Percentiles rank a stretch among this genome's conserved stretches.
Conservation (phyloP, 2,888 invertebrate genomes). For the Thysanoteuthis rhombus region DNA sequence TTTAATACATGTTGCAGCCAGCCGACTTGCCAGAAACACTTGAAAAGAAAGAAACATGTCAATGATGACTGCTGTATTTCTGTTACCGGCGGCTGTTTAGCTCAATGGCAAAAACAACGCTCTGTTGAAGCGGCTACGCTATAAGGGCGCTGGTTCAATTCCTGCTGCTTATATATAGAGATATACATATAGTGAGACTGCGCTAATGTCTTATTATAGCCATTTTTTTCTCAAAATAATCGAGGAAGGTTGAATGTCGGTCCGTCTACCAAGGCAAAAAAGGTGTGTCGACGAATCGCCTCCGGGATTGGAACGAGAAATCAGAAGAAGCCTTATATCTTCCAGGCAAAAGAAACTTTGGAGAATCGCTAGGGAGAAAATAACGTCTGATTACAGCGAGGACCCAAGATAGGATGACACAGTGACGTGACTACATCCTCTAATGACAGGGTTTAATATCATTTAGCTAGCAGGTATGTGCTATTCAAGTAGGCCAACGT, state of each 20-base stretch:
- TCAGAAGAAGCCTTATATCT: not conserved
- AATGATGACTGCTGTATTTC: no score
- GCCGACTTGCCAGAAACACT: no score
- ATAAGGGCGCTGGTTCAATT: no score
- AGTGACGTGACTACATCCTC: not conserved
- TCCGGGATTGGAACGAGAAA: no score
- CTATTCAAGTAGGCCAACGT: not conserved
- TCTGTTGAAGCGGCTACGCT: no score
- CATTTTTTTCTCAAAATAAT: not conserved
- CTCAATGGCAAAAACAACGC: no score
- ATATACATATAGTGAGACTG: no score
- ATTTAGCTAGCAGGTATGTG: not conserved
- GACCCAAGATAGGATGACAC: not conserved
- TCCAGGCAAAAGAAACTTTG: not conserved
- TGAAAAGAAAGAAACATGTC: no score
- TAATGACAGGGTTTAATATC: not conserved
- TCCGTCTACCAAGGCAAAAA: not conserved
- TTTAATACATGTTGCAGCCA: no score
- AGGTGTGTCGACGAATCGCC: not conserved
- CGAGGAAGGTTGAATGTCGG: not conserved
- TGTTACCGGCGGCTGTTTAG: no score
- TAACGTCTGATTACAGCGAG: not conserved
- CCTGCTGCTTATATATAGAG: no score
- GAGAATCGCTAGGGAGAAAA: not conserved
- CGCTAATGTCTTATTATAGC: not conserved